Evolutionary conservation across 2,113 vertebrate genomes (phyloP).

Genomic region (Macaca mulatta): DNA sequence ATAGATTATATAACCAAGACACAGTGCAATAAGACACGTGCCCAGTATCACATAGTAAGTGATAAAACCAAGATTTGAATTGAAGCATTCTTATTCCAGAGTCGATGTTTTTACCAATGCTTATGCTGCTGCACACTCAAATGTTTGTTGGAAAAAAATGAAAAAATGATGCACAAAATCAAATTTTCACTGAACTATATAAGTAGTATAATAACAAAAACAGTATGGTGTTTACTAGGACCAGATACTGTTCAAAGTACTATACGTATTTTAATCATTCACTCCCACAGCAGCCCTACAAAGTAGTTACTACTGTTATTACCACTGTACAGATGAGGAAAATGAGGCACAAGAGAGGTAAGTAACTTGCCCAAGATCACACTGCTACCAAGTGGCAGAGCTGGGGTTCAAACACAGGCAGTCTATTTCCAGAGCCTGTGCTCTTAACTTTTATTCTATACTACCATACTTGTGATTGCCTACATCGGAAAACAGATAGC

Average conservation of each 20-base stretch:
- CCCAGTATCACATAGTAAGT: background rate
- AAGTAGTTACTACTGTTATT: background rate
- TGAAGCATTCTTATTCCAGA: background rate
- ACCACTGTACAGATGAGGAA: background rate
- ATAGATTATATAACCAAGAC: background rate
- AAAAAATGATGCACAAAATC: background rate
- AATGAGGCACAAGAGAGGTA: background rate
- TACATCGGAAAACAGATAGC: background rate
- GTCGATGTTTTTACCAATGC: background rate
- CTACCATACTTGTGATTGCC: background rate
- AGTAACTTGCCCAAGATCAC: background rate
- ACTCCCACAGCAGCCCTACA: background rate
- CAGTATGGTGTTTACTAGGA: background rate
- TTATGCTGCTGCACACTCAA: background rate
- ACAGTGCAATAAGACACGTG: background rate
- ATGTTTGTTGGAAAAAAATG: background rate
- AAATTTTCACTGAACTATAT: background rate
- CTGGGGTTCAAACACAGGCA: background rate
- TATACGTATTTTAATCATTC: background rate
- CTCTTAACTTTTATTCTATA: background rate
- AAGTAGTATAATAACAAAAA: background rate
- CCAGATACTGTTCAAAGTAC: background rate
- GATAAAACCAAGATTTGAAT: background rate
- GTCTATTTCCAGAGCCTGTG: background rate
- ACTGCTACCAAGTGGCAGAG: background rate